phyloP scores from a whole-genome alignment of 2,797 vertebrate species.

The Ceyx erithaca region DNA sequence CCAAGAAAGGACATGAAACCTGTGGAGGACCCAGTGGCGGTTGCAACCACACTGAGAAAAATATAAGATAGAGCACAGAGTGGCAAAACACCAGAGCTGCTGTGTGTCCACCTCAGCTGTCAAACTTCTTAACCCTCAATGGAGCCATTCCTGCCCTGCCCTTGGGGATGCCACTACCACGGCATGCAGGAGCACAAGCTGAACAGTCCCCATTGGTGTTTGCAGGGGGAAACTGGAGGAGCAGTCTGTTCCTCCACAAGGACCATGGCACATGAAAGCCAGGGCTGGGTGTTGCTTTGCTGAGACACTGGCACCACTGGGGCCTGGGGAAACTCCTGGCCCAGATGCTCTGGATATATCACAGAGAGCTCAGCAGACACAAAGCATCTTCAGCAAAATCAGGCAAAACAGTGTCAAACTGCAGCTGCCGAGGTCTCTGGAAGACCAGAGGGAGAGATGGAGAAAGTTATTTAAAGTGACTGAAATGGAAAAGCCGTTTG shows the following conservation, averaged over 20 bases:
- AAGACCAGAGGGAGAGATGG: neutral
- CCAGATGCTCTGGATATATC: neutral
- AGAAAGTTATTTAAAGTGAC: neutral
- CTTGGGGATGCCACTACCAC: neutral
- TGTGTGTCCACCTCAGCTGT: rapidly evolving
- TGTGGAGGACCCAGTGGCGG: neutral
- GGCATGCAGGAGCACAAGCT: neutral
- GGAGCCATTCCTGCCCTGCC: neutral
- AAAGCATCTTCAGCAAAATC: neutral
- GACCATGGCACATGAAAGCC: neutral
- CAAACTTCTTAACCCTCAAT: neutral
- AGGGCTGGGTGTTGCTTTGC: neutral
- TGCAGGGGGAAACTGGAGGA: neutral
- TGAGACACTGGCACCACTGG: neutral
- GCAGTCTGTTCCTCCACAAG: neutral
- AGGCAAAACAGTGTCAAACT: rapidly evolving
- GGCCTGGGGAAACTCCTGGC: neutral
- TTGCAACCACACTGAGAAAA: neutral
- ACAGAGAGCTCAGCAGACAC: neutral
- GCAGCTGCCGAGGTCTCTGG: neutral
- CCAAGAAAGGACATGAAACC: rapidly evolving
- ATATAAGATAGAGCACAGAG: neutral
- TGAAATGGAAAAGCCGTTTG: neutral
- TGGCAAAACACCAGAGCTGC: neutral
- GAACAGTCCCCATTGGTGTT: rapidly evolving